phyloP scores from a whole-genome alignment of 2,888 invertebrate genomes.

The Caenorhabditis becei region DNA sequence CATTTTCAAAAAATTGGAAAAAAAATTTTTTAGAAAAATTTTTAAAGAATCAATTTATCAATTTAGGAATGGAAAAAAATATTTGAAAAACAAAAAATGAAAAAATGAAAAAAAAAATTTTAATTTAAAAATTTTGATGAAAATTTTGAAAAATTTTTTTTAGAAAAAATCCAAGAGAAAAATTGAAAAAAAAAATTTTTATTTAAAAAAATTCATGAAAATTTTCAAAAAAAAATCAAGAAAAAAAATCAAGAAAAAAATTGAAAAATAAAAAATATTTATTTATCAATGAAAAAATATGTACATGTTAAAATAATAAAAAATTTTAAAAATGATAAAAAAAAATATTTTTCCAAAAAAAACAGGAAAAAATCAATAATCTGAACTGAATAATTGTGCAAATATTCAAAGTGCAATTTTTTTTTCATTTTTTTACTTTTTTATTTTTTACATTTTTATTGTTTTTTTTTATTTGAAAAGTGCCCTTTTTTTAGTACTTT shows the following conservation, averaged over 20 bases:
- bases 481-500: too few relatives aligned
- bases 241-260: neutral
- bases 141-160: neutral
- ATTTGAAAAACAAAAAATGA: neutral
- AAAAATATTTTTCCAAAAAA: too few relatives aligned
- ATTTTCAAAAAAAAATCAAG: neutral
- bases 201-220: neutral
- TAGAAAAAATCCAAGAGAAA: too few relatives aligned
- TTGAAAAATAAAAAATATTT: neutral
- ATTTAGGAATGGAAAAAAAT: constrained; percentile 7
- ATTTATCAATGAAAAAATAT: neutral
- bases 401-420: too few relatives aligned
- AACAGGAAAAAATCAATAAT: too few relatives aligned
- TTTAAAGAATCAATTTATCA: neutral
- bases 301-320: too few relatives aligned
- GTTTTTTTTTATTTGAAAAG: too few relatives aligned
- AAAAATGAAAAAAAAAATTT: neutral
- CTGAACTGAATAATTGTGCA: too few relatives aligned
- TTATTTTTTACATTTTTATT: too few relatives aligned
- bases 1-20: neutral
- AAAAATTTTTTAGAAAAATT: neutral
- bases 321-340: too few relatives aligned
- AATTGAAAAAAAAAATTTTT: neutral
- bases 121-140: neutral
- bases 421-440: too few relatives aligned